These are phyloP conservation scores for Camponotus vicinus DNA, from an alignment of 1,140 invertebrate genomes.

Conservation along the genomic window DNA sequence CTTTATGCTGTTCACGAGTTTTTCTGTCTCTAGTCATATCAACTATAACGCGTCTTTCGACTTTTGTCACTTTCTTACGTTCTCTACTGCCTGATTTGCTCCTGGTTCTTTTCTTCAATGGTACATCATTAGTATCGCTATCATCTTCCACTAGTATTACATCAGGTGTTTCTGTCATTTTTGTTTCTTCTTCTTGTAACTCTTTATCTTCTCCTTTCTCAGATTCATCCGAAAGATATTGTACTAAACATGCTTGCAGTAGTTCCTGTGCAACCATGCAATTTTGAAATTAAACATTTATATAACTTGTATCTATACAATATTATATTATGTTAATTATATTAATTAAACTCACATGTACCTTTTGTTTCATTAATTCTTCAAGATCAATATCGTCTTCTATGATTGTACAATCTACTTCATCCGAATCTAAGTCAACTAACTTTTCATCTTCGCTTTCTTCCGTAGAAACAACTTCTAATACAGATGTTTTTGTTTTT, in stretches of 20 bases:
- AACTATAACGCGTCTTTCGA: conserved; percentile 82
- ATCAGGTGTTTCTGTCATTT: conserved; percentile 79
- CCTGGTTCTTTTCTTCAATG: conserved; percentile 78
- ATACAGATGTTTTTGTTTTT: conserved; percentile 77
- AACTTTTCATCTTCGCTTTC: conserved; percentile 89
- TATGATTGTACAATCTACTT: conserved; percentile 90
- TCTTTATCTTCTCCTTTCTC: conserved; percentile 80
- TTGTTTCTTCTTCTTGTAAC: conserved; percentile 64
- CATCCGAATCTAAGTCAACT: conserved; percentile 91
- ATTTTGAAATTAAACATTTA: conserved; percentile 19
- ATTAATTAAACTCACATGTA: conserved; percentile 73
- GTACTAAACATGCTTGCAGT: conserved; percentile 87
- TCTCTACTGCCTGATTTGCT: conserved; percentile 81
- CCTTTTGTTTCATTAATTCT: conserved; percentile 95
- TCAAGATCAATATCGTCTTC: conserved; percentile 95
- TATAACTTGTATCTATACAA: neutral
- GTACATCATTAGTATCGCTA: conserved; percentile 78
- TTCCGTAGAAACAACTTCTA: conserved; percentile 90
- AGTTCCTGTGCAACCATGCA: conserved; percentile 83
- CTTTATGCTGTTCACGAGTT: conserved; percentile 77
- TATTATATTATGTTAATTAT: neutral
- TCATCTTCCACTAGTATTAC: conserved; percentile 85
- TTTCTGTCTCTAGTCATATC: conserved; percentile 83
- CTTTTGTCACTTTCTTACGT: conserved; percentile 80
- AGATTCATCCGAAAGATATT: conserved; percentile 84